phyloP scores from a whole-genome alignment of 2,888 invertebrate species.

The Eilema sororculum region DNA sequence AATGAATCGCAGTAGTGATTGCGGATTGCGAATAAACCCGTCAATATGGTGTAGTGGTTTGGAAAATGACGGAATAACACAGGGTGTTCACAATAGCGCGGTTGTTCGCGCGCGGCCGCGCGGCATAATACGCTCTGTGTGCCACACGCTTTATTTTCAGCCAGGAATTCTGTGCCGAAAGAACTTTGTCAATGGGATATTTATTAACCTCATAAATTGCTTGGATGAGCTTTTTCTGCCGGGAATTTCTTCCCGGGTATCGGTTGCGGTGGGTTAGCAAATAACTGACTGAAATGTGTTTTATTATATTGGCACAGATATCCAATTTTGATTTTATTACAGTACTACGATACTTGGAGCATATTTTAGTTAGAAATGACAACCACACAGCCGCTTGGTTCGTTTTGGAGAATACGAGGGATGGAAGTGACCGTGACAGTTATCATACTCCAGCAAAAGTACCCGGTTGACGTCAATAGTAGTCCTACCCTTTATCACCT shows the following conservation, averaged over 20 bases:
- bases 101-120: conserved; percentile 65
- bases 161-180: conserved; percentile 41
- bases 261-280: neutral
- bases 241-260: conserved; percentile 15
- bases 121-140: conserved; percentile 46
- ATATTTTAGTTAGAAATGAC: too few relatives aligned
- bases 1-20: conserved; percentile 7
- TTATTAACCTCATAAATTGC: conserved; percentile 44
- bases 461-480: too few relatives aligned
- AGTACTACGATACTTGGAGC: neutral
- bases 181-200: conserved; percentile 43
- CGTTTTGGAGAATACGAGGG: too few relatives aligned
- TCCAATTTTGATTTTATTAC: neutral
- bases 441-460: too few relatives aligned
- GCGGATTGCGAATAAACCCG: conserved; percentile 60
- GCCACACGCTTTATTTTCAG: conserved; percentile 37
- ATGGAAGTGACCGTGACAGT: too few relatives aligned
- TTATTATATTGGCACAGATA: neutral
- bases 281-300: neutral
- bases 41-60: conserved; percentile 72
- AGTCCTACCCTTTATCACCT: too few relatives aligned
- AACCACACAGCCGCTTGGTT: too few relatives aligned
- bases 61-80: conserved; percentile 79
- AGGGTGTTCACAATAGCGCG: conserved; percentile 57
- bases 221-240: conserved; percentile 22